A percentile compares a stretch with the other conserved stretches of the same genome.
These are phyloP conservation scores for Campylorhamphus procurvoides DNA, from an alignment of 2,113 vertebrate species.

Conservation along the genomic window DNA sequence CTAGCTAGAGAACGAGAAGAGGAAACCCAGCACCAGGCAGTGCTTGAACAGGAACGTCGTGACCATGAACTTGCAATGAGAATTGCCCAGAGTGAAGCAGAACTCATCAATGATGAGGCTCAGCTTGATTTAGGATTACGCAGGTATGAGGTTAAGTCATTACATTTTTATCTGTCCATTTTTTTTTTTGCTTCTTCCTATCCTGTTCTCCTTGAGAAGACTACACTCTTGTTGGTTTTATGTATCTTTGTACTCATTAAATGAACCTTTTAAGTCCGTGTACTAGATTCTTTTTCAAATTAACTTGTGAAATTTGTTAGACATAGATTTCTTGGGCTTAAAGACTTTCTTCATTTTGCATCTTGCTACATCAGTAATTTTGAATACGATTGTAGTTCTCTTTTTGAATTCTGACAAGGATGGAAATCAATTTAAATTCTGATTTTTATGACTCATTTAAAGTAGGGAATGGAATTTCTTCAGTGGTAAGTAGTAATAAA, in stretches of 20 bases:
- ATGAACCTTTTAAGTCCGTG: not conserved
- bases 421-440: not conserved
- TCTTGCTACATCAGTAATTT: not conserved
- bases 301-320: not conserved
- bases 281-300: not conserved
- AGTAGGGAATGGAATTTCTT: not conserved
- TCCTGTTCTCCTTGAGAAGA: not conserved
- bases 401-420: not conserved
- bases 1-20: slow-evolving; percentile 87
- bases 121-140: slow-evolving; percentile 80
- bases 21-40: slow-evolving; percentile 82
- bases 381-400: not conserved
- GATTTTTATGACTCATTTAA: not conserved
- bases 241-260: not conserved
- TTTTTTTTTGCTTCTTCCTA: not conserved
- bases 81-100: slow-evolving; percentile 91
- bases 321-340: not conserved
- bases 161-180: not conserved
- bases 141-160: slow-evolving; percentile 77
- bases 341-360: not conserved
- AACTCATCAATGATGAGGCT: slow-evolving; percentile 91
- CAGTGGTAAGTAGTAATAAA: not conserved
- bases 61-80: slow-evolving; percentile 93
- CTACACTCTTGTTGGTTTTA: not conserved
- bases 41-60: slow-evolving; percentile 92